Evolutionary conservation across 2,888 invertebrate species (phyloP), one percentile per base, ranked within the genome.

Genomic region (Leptopilina drosophilae): DNA sequence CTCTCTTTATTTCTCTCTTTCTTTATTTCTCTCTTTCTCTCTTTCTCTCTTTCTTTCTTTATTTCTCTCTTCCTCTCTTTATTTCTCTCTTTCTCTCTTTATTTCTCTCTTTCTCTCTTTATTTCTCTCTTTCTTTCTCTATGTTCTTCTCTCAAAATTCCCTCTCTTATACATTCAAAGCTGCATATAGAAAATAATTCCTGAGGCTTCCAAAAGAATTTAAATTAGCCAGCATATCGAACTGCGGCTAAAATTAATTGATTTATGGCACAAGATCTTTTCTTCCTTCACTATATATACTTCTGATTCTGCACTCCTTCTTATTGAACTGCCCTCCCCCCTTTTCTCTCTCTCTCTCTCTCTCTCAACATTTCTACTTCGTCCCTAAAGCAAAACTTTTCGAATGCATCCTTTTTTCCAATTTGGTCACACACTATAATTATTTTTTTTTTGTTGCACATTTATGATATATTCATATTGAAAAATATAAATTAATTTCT

Each of bases 221-320:
- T 91, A 91, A 90, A 91, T 91, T 89, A 91, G 88, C 87, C 87
- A 86, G 84, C 87, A 87, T 88, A 90, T 90, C 89, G 87, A 89
- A 88, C 88, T 87, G 20, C 20, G 89, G 88, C 88, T 88, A 89
- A 91, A 91, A 91, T 90, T 91, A 91, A 91, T 91, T 91, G 91
- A 91, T 91, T 91, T 91, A 90, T 90, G 89, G 88, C 86, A 86
- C 86, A 83, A 82, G 86, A 87, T 87, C 85, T 82, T 62, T 77
- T 75, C 83, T 33, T 67, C 53, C 67, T 64, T 64, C 73, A 77
- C 69, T 67, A 33, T 33, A 33, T 33, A 33, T 33, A 9, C 76
- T 67, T 53, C 42, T 33, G 65, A 56, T 73, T 62, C 78, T 64
- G 81, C 12, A 14, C 15, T 66, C 67, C 67, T 64, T 77, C 42